Percentiles rank a stretch among this genome's conserved stretches.
These are phyloP conservation scores for Panthera leo DNA, from an alignment of 2,113 vertebrate species.

Conservation along the genomic window DNA sequence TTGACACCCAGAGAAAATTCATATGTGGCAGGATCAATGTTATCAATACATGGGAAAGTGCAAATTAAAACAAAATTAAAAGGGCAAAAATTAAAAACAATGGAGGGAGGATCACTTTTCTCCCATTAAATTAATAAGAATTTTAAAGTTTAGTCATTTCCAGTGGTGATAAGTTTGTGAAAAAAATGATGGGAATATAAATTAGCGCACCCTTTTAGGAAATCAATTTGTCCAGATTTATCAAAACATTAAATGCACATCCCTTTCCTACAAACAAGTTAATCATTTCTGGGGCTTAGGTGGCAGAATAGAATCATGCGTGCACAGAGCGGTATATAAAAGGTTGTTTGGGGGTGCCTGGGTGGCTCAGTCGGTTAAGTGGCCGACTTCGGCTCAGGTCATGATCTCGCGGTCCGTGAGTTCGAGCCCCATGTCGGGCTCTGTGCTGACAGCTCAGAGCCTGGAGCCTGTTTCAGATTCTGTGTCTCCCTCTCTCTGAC, in stretches of 20 bases:
- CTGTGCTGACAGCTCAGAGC: too few species aligned
- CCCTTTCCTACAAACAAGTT: neutral
- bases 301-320: neutral
- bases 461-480: too few species aligned
- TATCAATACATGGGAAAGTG: neutral
- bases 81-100: neutral
- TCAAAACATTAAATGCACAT: neutral
- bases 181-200: neutral
- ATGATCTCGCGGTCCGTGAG: too few species aligned
- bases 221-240: neutral
- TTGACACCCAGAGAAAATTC: neutral
- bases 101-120: neutral
- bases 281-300: neutral
- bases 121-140: constrained; percentile 13
- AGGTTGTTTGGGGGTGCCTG: neutral
- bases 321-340: neutral
- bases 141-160: neutral
- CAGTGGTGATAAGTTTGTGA: neutral
- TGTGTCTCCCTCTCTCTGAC: too few species aligned
- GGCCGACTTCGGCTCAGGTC: too few species aligned
- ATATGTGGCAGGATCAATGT: neutral
- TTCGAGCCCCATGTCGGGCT: too few species aligned
- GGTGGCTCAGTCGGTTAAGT: too few species aligned
- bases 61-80: constrained; percentile 26
- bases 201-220: neutral